phyloP scores from a whole-genome alignment of 2,113 vertebrate species.

The Protobothrops mucrosquamatus region DNA sequence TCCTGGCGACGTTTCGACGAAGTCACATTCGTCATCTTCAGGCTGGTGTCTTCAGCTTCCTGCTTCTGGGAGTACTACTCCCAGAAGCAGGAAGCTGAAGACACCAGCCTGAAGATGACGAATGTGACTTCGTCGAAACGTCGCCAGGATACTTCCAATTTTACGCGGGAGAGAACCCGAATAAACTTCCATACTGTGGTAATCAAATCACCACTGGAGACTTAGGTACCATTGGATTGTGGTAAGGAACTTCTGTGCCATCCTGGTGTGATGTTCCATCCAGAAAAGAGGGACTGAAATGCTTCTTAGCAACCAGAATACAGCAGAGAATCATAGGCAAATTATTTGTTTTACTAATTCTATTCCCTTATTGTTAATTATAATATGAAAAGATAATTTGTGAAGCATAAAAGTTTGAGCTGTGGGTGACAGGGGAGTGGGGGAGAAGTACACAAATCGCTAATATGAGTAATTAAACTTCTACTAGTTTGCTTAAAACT shows the following conservation, averaged over 20 bases:
- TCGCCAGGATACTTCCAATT: no score
- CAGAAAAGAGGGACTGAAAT: background rate
- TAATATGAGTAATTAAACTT: background rate
- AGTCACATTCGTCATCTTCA: no score
- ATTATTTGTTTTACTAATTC: background rate
- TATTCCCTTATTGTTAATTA: background rate
- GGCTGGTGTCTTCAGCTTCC: no score
- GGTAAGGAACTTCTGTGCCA: background rate
- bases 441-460: background rate
- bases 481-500: background rate
- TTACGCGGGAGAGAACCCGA: no score
- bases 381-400: background rate
- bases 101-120: no score
- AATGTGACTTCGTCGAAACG: no score
- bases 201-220: background rate
- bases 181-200: no score
- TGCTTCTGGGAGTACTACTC: no score
- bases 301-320: background rate
- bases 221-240: background rate
- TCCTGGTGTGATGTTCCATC: background rate
- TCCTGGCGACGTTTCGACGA: no score
- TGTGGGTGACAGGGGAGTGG: background rate
- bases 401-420: background rate
- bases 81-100: no score
- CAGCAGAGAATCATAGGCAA: background rate